Evolutionary conservation across 2,797 vertebrate species (phyloP).

Genomic region (Eupleurogrammus muticus): DNA sequence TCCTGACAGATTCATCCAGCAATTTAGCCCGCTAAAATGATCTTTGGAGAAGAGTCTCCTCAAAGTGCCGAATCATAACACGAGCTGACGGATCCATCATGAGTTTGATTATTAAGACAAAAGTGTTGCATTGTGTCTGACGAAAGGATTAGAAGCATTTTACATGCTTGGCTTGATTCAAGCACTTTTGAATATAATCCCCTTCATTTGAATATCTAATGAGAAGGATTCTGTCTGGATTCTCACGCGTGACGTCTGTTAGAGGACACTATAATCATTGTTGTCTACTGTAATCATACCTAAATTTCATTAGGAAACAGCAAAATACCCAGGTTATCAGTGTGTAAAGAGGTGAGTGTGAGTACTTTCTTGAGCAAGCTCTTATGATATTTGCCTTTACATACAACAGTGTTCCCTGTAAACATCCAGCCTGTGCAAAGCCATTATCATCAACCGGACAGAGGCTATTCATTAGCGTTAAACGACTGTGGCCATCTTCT

Average conservation of each 20-base stretch:
- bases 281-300: conserved; percentile 59
- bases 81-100: conserved; percentile 53
- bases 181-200: conserved; percentile 66
- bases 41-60: conserved; percentile 42
- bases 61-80: conserved; percentile 23
- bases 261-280: conserved; percentile 46
- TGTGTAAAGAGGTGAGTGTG: background rate
- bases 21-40: conserved; percentile 39
- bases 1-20: conserved; percentile 27
- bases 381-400: conserved; percentile 8
- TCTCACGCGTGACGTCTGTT: conserved; percentile 59
- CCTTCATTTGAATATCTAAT: conserved; percentile 75
- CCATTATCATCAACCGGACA: conserved; percentile 45
- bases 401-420: conserved; percentile 35
- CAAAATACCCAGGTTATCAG: conserved; percentile 18
- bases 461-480: conserved; percentile 57
- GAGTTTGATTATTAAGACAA: conserved; percentile 57
- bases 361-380: background rate
- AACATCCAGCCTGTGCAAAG: conserved; percentile 33
- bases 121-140: conserved; percentile 69
- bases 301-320: conserved; percentile 48
- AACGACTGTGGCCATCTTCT: conserved; percentile 61
- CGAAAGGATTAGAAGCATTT: conserved; percentile 69
- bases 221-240: conserved; percentile 59
- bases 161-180: conserved; percentile 66